phyloP scores from a whole-genome alignment of 2,113 vertebrate genomes.

The Ceuthmochares aereus region DNA sequence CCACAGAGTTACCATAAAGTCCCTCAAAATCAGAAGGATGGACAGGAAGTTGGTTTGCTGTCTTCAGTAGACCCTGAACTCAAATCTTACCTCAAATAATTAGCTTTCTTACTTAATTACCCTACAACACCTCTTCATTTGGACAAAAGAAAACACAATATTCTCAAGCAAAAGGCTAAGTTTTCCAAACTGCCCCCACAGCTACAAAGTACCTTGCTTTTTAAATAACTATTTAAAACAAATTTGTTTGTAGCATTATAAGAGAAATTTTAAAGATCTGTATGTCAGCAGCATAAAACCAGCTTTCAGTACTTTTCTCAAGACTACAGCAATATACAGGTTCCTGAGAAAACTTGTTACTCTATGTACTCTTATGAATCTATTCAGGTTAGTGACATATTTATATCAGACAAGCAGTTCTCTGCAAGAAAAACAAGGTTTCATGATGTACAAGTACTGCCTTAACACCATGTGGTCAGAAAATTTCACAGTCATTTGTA shows the following conservation, averaged over 20 bases:
- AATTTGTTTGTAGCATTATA: background rate
- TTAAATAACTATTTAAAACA: background rate
- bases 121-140: background rate
- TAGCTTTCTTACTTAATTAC: background rate
- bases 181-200: background rate
- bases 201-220: background rate
- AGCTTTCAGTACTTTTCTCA: background rate
- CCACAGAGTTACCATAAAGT: background rate
- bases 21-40: background rate
- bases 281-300: background rate
- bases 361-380: background rate
- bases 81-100: background rate
- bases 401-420: conserved; percentile 42
- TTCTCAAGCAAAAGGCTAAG: background rate
- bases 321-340: background rate
- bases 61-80: background rate
- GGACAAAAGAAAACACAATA: background rate
- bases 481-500: background rate
- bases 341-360: conserved; percentile 36
- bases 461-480: conserved; percentile 4
- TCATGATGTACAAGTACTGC: background rate
- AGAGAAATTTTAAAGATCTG: background rate
- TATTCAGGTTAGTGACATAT: conserved; percentile 32
- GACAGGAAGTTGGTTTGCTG: background rate
- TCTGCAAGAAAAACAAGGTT: conserved; percentile 55